Conservation (phyloP, 1,140 invertebrate genomes). For the Odontomachus brunneus region DNA sequence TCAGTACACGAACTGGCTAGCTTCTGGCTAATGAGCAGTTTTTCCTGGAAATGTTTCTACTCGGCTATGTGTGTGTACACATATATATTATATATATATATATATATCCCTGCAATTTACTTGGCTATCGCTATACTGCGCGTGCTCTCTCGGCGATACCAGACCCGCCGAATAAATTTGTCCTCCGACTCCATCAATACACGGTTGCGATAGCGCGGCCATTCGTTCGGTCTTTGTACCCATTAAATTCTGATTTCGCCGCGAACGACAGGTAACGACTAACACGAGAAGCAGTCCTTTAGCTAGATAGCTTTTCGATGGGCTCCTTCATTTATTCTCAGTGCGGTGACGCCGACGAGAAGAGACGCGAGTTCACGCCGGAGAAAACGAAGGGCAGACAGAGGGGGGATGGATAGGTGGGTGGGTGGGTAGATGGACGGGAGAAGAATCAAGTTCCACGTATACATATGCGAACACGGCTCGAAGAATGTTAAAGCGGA, state of each 20-base stretch:
- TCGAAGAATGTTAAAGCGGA: conserved; percentile 69
- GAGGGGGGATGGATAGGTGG: not conserved
- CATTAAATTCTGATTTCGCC: conserved; percentile 78
- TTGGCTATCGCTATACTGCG: too few relatives aligned
- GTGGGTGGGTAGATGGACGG: not conserved
- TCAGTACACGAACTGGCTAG: too few relatives aligned
- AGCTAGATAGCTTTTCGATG: conserved; percentile 77
- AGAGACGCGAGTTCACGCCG: conserved; percentile 40
- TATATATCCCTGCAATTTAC: too few relatives aligned
- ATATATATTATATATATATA: too few relatives aligned
- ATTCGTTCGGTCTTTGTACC: conserved; percentile 77
- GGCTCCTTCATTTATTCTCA: conserved; percentile 75
- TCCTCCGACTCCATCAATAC: conserved; percentile 64
- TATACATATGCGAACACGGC: conserved; percentile 62
- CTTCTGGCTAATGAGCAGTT: too few relatives aligned
- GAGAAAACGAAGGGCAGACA: conserved; percentile 8
- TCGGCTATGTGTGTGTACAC: too few relatives aligned
- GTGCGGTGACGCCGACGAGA: conserved; percentile 56
- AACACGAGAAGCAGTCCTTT: conserved; percentile 68
- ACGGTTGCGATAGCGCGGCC: conserved; percentile 73
- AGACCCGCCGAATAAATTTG: conserved; percentile 17
- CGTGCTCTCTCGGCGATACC: too few relatives aligned
- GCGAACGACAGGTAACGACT: conserved; percentile 24
- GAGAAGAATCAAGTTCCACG: conserved; percentile 72
- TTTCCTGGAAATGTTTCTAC: too few relatives aligned